Evolutionary conservation across 2,113 vertebrate genomes (phyloP).

Genomic region (Penelope pileata): DNA sequence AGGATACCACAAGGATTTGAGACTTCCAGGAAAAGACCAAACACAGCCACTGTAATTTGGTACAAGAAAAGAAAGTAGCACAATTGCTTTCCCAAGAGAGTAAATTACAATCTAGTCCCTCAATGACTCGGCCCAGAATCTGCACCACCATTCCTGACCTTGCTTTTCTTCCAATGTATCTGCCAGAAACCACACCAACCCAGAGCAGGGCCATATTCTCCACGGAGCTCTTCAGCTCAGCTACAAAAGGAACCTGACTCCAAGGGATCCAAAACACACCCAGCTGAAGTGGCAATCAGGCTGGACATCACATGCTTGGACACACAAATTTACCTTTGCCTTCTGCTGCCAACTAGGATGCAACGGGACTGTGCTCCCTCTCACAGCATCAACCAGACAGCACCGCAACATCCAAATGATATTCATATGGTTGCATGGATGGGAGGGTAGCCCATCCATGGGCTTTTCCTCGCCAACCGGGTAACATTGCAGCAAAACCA

Average conservation of each 20-base stretch:
- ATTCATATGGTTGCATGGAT: background rate
- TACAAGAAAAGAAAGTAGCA: background rate
- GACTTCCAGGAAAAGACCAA: background rate
- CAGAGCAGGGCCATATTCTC: background rate
- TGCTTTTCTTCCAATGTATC: background rate
- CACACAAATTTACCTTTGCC: background rate
- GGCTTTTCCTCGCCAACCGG: too few species aligned
- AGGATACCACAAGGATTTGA: background rate
- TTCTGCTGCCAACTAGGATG: background rate
- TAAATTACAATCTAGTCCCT: background rate
- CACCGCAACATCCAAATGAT: accelerated
- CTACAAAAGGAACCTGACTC: background rate
- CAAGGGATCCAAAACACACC: background rate
- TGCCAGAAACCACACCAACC: background rate
- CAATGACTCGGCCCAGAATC: background rate
- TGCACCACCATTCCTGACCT: accelerated
- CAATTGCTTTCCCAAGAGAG: background rate
- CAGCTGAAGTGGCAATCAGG: background rate
- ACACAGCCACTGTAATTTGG: background rate
- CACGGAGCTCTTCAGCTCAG: background rate
- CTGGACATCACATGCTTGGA: background rate
- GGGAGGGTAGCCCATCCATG: too few species aligned
- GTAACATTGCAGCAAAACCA: accelerated
- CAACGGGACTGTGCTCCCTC: accelerated
- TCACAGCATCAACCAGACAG: accelerated